Conservation (phyloP, 1,140 invertebrate genomes). For the Drosophila nasuta region DNA sequence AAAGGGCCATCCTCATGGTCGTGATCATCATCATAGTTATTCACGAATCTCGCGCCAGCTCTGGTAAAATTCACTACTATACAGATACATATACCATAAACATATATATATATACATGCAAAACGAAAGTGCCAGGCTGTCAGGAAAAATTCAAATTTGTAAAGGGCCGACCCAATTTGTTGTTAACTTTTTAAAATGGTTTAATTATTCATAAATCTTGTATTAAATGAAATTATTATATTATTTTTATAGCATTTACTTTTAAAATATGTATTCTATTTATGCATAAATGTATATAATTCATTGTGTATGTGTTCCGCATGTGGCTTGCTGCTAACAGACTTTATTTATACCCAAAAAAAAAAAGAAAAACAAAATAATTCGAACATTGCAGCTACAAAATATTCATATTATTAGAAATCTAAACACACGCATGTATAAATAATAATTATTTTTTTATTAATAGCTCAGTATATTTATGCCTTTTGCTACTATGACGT, state of each 20-base stretch:
- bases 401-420: constrained; percentile 13
- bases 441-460: constrained; percentile 17
- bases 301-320: constrained; percentile 61
- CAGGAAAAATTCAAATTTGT: constrained; percentile 55
- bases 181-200: constrained; percentile 71
- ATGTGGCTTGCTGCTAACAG: constrained; percentile 45
- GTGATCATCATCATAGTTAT: constrained; percentile 10
- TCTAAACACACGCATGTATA: constrained; percentile 16
- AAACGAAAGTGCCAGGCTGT: constrained; percentile 67
- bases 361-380: constrained; percentile 23
- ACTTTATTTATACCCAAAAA: constrained; percentile 39
- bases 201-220: constrained; percentile 61
- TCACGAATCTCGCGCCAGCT: constrained; percentile 45
- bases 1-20: constrained; percentile 9
- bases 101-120: constrained; percentile 19
- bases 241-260: constrained; percentile 45
- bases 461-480: constrained; percentile 29
- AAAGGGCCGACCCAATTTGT: constrained; percentile 56
- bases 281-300: constrained; percentile 69
- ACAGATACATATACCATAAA: constrained; percentile 35
- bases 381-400: constrained; percentile 31
- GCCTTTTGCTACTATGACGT: constrained; percentile 49
- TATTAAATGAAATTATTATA: constrained; percentile 64
- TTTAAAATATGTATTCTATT: constrained; percentile 63
- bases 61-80: constrained; percentile 34